Evolutionary conservation across 2,888 invertebrate species (phyloP).

Genomic region (Tetramorium bicarinatum): DNA sequence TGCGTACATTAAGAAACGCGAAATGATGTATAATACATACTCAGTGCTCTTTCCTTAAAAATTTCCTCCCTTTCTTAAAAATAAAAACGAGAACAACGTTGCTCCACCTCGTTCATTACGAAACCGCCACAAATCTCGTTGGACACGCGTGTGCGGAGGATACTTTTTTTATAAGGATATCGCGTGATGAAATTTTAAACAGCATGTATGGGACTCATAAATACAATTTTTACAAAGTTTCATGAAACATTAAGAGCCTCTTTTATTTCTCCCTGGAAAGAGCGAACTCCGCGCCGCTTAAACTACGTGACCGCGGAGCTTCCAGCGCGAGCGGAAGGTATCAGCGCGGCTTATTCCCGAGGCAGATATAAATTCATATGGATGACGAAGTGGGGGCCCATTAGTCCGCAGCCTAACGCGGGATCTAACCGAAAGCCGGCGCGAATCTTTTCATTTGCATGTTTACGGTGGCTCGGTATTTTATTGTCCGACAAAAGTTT

Average conservation of each 20-base stretch:
- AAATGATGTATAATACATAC: background rate
- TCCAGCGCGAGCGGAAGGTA: constrained; percentile 45
- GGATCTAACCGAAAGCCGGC: constrained; percentile 58
- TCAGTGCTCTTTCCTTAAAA: background rate
- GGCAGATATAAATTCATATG: constrained; percentile 68
- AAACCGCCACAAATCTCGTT: constrained; percentile 29
- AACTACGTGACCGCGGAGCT: constrained; percentile 35
- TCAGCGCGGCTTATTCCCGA: constrained; percentile 52
- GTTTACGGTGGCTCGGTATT: constrained; percentile 55
- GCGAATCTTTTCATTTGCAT: constrained; percentile 70
- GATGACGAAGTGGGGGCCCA: constrained; percentile 61
- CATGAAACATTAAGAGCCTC: constrained; percentile 33
- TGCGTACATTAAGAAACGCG: background rate
- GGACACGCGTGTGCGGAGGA: background rate
- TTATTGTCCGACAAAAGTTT: constrained; percentile 61
- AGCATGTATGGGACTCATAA: constrained; percentile 29
- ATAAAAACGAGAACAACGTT: background rate
- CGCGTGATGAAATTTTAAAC: constrained; percentile 39
- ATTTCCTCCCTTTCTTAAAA: background rate
- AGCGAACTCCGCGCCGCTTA: constrained; percentile 23
- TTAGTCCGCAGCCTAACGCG: constrained; percentile 66
- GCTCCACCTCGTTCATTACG: background rate
- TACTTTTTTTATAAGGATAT: constrained; percentile 24
- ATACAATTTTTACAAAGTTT: constrained; percentile 50
- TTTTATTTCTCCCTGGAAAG: constrained; percentile 43